These are phyloP conservation scores for Meiosimyza platycephala DNA, from an alignment of 2,888 invertebrate species.

Conservation along the genomic window DNA sequence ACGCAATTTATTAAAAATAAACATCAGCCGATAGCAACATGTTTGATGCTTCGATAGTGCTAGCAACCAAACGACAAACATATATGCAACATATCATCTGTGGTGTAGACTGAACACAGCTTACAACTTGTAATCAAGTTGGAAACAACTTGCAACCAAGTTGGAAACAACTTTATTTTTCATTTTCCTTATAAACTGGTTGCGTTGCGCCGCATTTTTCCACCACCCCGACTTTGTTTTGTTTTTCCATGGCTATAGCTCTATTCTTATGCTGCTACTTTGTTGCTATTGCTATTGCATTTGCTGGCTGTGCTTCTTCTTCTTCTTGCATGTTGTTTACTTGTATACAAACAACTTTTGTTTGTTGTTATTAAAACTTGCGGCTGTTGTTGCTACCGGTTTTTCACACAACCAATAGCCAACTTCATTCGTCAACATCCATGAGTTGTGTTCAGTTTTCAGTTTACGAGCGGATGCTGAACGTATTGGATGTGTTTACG, in stretches of 20 bases:
- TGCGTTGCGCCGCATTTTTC: neutral
- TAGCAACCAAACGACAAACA: neutral
- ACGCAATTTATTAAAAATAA: neutral
- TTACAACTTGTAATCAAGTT: too few relatives aligned
- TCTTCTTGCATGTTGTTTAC: neutral
- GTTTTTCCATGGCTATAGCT: too few relatives aligned
- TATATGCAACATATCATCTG: neutral
- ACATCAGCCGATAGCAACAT: neutral
- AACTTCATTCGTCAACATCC: constrained; percentile 17
- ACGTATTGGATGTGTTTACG: constrained; percentile 38
- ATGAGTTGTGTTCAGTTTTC: constrained; percentile 24
- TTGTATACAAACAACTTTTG: constrained; percentile 23
- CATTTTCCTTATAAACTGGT: constrained; percentile 19
- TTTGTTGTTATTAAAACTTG: constrained; percentile 26
- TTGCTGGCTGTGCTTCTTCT: neutral
- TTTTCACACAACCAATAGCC: constrained; percentile 8
- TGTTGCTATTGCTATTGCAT: neutral
- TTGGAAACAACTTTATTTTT: neutral
- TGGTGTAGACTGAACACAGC: too few relatives aligned
- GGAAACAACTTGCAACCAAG: too few relatives aligned
- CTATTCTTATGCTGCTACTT: neutral
- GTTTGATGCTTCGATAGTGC: neutral
- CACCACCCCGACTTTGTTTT: neutral
- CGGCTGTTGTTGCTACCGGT: constrained; percentile 24
- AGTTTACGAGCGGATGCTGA: constrained; percentile 46